Conservation (phyloP, 2,113 vertebrate genomes). For the Micronycteris hirsuta region DNA sequence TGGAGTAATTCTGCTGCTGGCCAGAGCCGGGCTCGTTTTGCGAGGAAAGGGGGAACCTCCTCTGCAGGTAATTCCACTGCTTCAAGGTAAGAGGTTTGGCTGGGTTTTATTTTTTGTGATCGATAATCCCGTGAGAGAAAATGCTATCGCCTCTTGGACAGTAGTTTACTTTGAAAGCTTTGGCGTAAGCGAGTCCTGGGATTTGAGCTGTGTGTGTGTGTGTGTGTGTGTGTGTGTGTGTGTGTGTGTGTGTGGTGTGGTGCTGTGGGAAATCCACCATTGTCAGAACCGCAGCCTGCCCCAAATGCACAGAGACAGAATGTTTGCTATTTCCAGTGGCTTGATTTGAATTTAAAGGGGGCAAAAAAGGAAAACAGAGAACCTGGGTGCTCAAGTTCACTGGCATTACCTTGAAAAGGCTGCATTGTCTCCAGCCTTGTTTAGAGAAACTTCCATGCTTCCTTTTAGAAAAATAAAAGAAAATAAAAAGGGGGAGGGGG, state of each 20-base stretch:
- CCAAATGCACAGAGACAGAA: slow-evolving; percentile 52
- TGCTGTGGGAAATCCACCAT: slow-evolving; percentile 50
- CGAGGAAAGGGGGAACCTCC: slow-evolving; percentile 67
- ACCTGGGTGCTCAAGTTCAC: slow-evolving; percentile 54
- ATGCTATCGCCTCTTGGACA: slow-evolving; percentile 66
- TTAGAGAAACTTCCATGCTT: slow-evolving; percentile 61
- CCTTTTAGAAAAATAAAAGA: not conserved
- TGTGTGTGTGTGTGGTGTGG: not conserved
- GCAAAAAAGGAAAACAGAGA: not conserved
- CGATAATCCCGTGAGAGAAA: slow-evolving; percentile 68
- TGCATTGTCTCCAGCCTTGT: slow-evolving; percentile 31
- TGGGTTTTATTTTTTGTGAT: slow-evolving; percentile 62
- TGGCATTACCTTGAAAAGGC: slow-evolving; percentile 46
- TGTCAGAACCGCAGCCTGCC: slow-evolving; percentile 68
- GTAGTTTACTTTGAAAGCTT: slow-evolving; percentile 76
- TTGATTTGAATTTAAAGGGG: slow-evolving; percentile 72
- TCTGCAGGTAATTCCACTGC: slow-evolving; percentile 77
- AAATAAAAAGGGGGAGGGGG: not conserved
- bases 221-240: not conserved
- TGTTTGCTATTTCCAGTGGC: slow-evolving; percentile 53
- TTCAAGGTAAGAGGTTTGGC: slow-evolving; percentile 83
- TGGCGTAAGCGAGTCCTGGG: slow-evolving; percentile 3
- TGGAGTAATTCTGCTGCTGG: slow-evolving; percentile 74
- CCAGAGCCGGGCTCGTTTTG: slow-evolving; percentile 67
- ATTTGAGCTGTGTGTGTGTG: not conserved